Evolutionary conservation across 2,888 invertebrate genomes (phyloP), one percentile per base, ranked within the genome.

Genomic region (Creontiades dilutus): DNA sequence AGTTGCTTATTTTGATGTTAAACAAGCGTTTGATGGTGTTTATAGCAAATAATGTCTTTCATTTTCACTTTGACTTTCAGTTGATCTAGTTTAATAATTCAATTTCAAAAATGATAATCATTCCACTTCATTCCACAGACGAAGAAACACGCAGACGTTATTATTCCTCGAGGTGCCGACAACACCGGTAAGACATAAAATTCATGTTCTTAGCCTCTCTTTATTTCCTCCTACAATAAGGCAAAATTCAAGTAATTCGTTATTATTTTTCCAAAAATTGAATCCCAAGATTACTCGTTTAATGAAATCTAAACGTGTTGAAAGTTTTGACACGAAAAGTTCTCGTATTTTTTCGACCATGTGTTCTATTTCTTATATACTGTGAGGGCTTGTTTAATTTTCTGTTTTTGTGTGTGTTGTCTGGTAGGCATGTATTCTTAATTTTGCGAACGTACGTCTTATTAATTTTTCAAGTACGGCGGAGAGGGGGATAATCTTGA

Each of bases 61-160:
- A 37, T 37, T 37, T 37, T 37, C n/a, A 37, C 7, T 37, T 37
- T 37, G 37, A n/a, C 7, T 37, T 4, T 4, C 2, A 37, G 7
- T 4, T 37, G 37, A 7, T 37, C 3, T 37, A 37, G 37, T 37
- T 37, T 37, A 37, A 37, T 37, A 7, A 37, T 37, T 37, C 37
- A 37, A 37, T 2, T 37, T 37, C 7, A 37, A 4, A 2, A 37
- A 37, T 37, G 7, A 37, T 37, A 4, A 9, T 57, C 57, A 16
- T 37, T n/a, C n/a, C n/a, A n/a, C n/a, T 92, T 92, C 91, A 92
- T 93, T 95, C 96, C 68, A 86, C 95, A 98, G 97, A 99, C 99
- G 0, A 99, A 99, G 94, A 99, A 99, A 93, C 99, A 99, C 94
- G 99, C 99, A 89, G 99, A 99, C 94, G 98, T 99, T 86, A 99